Percentiles rank a stretch among this genome's conserved stretches.
These are phyloP conservation scores for Drosophila gunungcola DNA, from an alignment of 1,140 invertebrate genomes.

Conservation along the genomic window DNA sequence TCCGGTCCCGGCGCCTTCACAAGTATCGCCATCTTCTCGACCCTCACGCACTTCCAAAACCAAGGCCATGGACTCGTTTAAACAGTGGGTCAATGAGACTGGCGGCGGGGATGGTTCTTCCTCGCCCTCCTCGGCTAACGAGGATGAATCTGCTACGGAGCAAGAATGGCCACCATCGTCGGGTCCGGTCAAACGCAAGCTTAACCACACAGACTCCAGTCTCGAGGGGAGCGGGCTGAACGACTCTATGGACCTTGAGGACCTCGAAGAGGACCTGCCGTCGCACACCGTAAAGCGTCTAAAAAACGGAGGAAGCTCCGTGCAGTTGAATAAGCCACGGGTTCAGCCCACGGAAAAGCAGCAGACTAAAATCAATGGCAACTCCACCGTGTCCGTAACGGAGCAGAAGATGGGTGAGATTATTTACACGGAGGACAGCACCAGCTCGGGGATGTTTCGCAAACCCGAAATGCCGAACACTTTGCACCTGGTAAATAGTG, in stretches of 20 bases:
- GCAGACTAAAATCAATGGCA: slow-evolving; percentile 63
- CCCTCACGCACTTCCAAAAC: slow-evolving; percentile 91
- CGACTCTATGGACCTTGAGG: slow-evolving; percentile 73
- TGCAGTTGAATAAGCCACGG: slow-evolving; percentile 75
- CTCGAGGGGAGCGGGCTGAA: slow-evolving; percentile 58
- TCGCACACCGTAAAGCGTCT: slow-evolving; percentile 78
- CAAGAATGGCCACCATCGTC: slow-evolving; percentile 68
- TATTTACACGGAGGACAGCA: slow-evolving; percentile 80
- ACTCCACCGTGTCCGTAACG: slow-evolving; percentile 31
- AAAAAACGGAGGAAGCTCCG: slow-evolving; percentile 82
- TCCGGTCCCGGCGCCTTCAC: slow-evolving; percentile 39
- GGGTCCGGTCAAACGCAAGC: slow-evolving; percentile 73
- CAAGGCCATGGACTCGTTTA: slow-evolving; percentile 93
- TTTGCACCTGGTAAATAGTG: slow-evolving; percentile 50
- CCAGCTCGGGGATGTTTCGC: slow-evolving; percentile 76
- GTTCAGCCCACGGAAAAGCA: slow-evolving; percentile 37
- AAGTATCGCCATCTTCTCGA: slow-evolving; percentile 85
- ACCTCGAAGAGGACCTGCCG: slow-evolving; percentile 79
- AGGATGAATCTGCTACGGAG: slow-evolving; percentile 64
- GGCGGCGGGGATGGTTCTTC: slow-evolving; percentile 58
- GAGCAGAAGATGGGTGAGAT: slow-evolving; percentile 76
- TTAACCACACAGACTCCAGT: slow-evolving; percentile 74
- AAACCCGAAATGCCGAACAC: slow-evolving; percentile 77
- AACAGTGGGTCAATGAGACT: slow-evolving; percentile 87
- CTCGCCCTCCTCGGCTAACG: slow-evolving; percentile 69